Evolutionary conservation across 2,113 vertebrate genomes (phyloP), one percentile per base, ranked within the genome.

Genomic region (Pterocles gutturalis): DNA sequence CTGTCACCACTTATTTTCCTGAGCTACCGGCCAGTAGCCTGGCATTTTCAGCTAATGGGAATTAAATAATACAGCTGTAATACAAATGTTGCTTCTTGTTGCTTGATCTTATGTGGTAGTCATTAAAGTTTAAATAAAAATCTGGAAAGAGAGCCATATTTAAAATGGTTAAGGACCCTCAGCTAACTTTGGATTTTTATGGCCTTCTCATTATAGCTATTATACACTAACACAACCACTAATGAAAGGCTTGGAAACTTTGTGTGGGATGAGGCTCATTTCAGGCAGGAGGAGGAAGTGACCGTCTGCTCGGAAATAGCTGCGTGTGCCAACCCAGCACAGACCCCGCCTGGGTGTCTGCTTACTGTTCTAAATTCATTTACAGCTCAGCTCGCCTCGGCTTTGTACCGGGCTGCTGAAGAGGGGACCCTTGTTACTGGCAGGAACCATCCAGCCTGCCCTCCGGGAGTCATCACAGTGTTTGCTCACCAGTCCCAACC

Each of bases 151-250:
- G 36, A 97, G 91, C 60, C 84, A 49, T 51, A 72, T 80, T 96
- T 96, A 92, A 97, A 93, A 97, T 86, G 91, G 97, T 95, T 93
- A 97, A 97, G 93, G 97, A 98, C 95, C 94, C 96, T 97, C 94
- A 94, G 96, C 98, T 97, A 98, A 97, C 97, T 97, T 97, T 97
- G 96, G 95, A 97, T 96, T 98, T 99, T 99, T 98, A 98, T 97
- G 98, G 96, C 95, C 98, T 97, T 96, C 97, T 98, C 98, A 98
- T 99, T 98, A 98, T 97, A 98, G 97, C 97, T 97, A 97, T 99
- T 98, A 98, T 97, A 96, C 97, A 97, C 97, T 98, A 98, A 98
- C 98, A 98, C 97, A 98, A 98, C 98, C 98, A 92, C 98, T 98
- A 99, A 99, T 98, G 98, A 99, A 98, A 96, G 98, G 91, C 96